Percentiles rank a stretch among this genome's conserved stretches.
These are phyloP conservation scores for Amphiprion clarkii DNA, from an alignment of 2,797 vertebrate species.

Conservation along the genomic window DNA sequence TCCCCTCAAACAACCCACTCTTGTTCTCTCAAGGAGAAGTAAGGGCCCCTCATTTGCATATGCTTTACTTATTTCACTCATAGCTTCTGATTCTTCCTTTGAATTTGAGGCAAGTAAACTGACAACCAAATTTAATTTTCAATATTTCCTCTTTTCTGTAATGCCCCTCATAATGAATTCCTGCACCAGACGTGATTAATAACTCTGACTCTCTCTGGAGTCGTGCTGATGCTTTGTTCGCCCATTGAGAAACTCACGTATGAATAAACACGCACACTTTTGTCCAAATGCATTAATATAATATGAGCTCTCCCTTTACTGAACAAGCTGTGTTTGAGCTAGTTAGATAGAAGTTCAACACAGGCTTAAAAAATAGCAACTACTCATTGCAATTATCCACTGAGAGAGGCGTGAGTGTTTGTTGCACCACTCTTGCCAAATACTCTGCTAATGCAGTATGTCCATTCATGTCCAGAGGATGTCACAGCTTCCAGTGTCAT, in stretches of 20 bases:
- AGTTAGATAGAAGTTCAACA: background rate
- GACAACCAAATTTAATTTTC: slow-evolving; percentile 62
- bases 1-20: slow-evolving; percentile 56
- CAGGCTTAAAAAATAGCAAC: background rate
- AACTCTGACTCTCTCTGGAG: slow-evolving; percentile 36
- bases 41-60: slow-evolving; percentile 63
- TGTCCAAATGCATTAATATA: slow-evolving; percentile 15
- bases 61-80: slow-evolving; percentile 46
- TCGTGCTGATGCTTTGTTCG: slow-evolving; percentile 34
- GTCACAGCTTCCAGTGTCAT: slow-evolving; percentile 49
- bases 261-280: slow-evolving; percentile 49
- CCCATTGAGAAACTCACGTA: slow-evolving; percentile 27
- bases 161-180: slow-evolving; percentile 38
- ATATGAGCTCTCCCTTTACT: slow-evolving; percentile 11
- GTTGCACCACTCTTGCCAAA: slow-evolving; percentile 32
- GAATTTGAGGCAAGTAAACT: slow-evolving; percentile 50
- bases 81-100: slow-evolving; percentile 59
- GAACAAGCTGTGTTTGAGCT: slow-evolving; percentile 12
- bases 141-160: slow-evolving; percentile 32
- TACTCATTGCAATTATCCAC: slow-evolving; percentile 29
- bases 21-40: slow-evolving; percentile 66
- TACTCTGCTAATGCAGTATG: slow-evolving; percentile 34
- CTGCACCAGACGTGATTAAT: slow-evolving; percentile 50
- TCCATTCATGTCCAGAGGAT: slow-evolving; percentile 45
- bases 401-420: slow-evolving; percentile 26